Base-by-base conservation (phyloP, 2,113 vertebrate genomes). In the Lathamus discolor region DNA sequence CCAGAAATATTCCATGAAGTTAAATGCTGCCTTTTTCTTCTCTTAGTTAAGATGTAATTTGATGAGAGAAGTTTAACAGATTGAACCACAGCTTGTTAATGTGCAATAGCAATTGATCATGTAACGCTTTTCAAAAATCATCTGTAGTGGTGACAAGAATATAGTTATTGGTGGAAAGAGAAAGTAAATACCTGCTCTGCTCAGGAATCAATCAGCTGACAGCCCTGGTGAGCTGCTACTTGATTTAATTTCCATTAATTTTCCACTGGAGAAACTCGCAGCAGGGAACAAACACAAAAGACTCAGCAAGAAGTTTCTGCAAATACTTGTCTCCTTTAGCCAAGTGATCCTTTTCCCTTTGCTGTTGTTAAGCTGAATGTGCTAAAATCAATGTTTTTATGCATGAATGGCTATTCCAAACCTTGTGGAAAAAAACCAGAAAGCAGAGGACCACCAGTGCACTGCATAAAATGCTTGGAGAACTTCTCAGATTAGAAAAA, bases 141-240 rank as follows among this genome's bases (percentile, higher is more conserved):
- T 67, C 92, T 88, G 55, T 17, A 78, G 43, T 0, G 0, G n/a
- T 57, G 81, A 81, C 55, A 92, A 83, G 59, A 85, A 80, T 33
- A 57, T 3, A 54, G 37, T 77, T 86, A 94, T 10, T 48, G 75
- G 43, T 81, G 54, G 35, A 94, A 94, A 85, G 72, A 80, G 44
- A 55, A 97, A 95, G 94, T 90, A 95, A 96, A 95, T 92, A 94
- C 64, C 72, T 86, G 79, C 11, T 86, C 49, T 64, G 78, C 51
- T 83, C 85, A 94, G 62, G 83, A 88, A 92, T 86, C 91, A 96
- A 95, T 86, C 93, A 96, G 79, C 73, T 95, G 85, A 86, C 37
- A 95, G 41, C 18, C 16, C 37, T 44, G 31, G 48, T 90, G 79
- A 81, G 61, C 17, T 92, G 68, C 75, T 93, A 46, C 76, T 74